A percentile compares a stretch with the other conserved stretches of the same genome.
phyloP scores from a whole-genome alignment of 2,888 invertebrate genomes.

The Epicampocera succincta region DNA sequence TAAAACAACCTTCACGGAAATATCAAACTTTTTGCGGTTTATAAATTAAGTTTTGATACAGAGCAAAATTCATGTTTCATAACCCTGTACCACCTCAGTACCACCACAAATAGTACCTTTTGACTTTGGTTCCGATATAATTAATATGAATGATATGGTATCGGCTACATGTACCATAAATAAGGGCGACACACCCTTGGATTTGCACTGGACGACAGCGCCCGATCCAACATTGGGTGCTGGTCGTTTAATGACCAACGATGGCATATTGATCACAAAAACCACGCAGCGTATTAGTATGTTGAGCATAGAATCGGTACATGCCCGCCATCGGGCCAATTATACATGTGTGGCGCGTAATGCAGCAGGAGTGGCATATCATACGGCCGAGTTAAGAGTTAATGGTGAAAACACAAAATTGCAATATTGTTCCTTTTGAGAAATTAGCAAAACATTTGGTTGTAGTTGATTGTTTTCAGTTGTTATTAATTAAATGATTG shows the following conservation, averaged over 20 bases:
- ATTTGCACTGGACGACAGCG: conserved; percentile 85
- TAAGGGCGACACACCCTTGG: conserved; percentile 91
- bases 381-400: conserved; percentile 87
- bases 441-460: conserved; percentile 1
- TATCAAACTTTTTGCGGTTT: background rate
- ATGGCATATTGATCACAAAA: conserved; percentile 84
- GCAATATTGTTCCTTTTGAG: conserved; percentile 1
- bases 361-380: conserved; percentile 86
- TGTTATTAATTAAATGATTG: conserved; percentile 37
- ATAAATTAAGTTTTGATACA: background rate
- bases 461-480: conserved; percentile 24
- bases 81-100: conserved; percentile 82
- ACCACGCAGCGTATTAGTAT: conserved; percentile 86
- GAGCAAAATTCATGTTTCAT: background rate
- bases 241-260: conserved; percentile 83
- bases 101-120: conserved; percentile 90
- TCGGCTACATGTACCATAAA: conserved; percentile 87
- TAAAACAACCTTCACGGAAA: no score
- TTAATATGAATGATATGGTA: conserved; percentile 89
- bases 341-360: conserved; percentile 89
- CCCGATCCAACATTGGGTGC: conserved; percentile 83
- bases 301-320: conserved; percentile 87
- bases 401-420: conserved; percentile 83
- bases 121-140: conserved; percentile 88
- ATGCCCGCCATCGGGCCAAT: conserved; percentile 87